Conservation (phyloP, 2,113 vertebrate species). For the Beaufortia kweichowensis region DNA sequence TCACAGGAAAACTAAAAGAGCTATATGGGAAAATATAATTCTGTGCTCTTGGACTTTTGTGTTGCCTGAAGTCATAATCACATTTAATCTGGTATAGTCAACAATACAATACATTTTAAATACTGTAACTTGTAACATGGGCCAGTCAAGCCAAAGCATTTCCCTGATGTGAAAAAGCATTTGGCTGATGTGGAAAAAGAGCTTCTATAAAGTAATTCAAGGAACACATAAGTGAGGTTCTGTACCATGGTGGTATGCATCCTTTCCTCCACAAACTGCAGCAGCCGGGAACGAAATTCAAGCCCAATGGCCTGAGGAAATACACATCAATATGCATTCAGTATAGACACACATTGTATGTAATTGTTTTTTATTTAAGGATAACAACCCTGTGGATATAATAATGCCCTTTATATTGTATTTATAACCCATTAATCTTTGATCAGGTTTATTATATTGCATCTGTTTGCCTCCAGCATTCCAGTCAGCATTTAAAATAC, state of each 20-base stretch:
- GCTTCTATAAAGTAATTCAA: not conserved
- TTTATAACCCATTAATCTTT: not conserved
- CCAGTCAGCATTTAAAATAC: not conserved
- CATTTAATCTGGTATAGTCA: too few relatives aligned
- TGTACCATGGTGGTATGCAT: conserved; percentile 89
- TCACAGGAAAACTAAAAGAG: not conserved
- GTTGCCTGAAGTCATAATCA: too few relatives aligned
- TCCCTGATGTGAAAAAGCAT: too few relatives aligned
- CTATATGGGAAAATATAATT: not conserved
- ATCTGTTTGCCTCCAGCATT: too few relatives aligned
- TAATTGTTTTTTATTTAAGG: not conserved
- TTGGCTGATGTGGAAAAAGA: not conserved
- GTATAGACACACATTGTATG: not conserved
- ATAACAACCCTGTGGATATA: not conserved
- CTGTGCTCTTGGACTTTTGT: not conserved
- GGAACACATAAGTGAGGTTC: not conserved
- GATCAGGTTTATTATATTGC: too few relatives aligned
- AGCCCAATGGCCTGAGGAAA: conserved; percentile 58
- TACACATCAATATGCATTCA: not conserved
- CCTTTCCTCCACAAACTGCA: conserved; percentile 81
- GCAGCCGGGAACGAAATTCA: conserved; percentile 70
- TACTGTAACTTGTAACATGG: too few relatives aligned
- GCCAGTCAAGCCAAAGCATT: too few relatives aligned
- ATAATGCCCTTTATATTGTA: not conserved
- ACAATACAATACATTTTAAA: too few relatives aligned